These are phyloP conservation scores for Brachionus koreanus DNA, from an alignment of 1,140 invertebrate species.

Conservation along the genomic window DNA sequence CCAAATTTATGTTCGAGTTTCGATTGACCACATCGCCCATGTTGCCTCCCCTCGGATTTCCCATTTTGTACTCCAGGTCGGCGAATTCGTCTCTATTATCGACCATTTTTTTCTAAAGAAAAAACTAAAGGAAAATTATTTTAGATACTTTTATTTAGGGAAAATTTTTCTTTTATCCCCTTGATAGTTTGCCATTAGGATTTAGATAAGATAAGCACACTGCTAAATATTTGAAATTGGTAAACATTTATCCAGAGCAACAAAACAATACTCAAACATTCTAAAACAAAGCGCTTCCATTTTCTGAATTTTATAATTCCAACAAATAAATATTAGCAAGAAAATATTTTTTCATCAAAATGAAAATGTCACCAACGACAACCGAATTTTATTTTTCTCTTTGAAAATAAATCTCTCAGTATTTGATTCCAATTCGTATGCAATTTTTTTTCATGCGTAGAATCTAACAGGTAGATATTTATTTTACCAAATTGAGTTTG, in stretches of 20 bases:
- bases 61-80: slow-evolving; percentile 39
- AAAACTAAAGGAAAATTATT: not conserved
- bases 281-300: slow-evolving; percentile 6
- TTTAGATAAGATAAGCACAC: slow-evolving; percentile 26
- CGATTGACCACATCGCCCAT: slow-evolving; percentile 36
- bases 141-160: not conserved
- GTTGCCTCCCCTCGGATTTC: not conserved
- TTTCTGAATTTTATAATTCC: not conserved
- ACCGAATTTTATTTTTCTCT: slow-evolving; percentile 19
- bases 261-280: not conserved
- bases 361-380: slow-evolving; percentile 41
- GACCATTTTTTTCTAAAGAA: slow-evolving; percentile 25
- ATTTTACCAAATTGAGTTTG: not conserved
- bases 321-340: slow-evolving; percentile 7
- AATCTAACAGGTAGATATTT: not conserved
- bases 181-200: not conserved
- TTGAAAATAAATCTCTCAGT: slow-evolving; percentile 20
- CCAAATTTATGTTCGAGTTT: slow-evolving; percentile 23
- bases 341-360: slow-evolving; percentile 6
- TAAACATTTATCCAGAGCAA: not conserved
- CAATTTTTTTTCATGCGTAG: not conserved
- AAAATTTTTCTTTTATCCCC: not conserved
- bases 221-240: slow-evolving; percentile 12
- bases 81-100: slow-evolving; percentile 40
- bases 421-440: slow-evolving; percentile 18